A percentile compares a stretch with the other conserved stretches of the same genome.
Evolutionary conservation across 1,140 invertebrate genomes (phyloP).

Genomic region (Uloborus diversus): DNA sequence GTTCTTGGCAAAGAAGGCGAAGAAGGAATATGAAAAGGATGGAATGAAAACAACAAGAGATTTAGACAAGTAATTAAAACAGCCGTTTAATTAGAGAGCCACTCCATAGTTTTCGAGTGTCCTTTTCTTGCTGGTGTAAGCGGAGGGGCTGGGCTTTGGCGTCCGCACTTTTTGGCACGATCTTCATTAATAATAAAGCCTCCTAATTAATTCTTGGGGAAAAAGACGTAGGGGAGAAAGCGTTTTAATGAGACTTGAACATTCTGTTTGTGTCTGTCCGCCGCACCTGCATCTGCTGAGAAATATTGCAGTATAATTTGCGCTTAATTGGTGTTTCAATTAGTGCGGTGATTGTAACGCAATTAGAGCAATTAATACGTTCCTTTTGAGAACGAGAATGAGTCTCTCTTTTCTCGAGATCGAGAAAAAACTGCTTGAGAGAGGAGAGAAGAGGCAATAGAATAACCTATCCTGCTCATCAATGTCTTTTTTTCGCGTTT

Average conservation of each 20-base stretch:
- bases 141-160: background rate
- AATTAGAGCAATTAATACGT: constrained; percentile 57
- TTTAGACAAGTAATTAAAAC: constrained; percentile 55
- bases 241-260: constrained; percentile 44
- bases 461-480: too few relatives aligned
- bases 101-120: constrained; percentile 27
- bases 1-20: background rate
- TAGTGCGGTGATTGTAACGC: constrained; percentile 54
- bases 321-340: constrained; percentile 57
- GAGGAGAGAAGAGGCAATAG: background rate
- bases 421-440: background rate
- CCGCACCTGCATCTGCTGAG: constrained; percentile 49
- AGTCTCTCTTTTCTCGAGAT: too few relatives aligned
- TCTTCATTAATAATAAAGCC: constrained; percentile 56
- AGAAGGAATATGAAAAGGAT: background rate
- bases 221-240: constrained; percentile 36
- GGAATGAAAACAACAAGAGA: constrained; percentile 8
- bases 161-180: constrained; percentile 55
- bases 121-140: constrained; percentile 41
- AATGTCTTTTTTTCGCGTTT: too few relatives aligned
- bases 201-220: constrained; percentile 53
- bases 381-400: constrained; percentile 23
- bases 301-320: constrained; percentile 57
- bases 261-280: constrained; percentile 49
- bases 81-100: constrained; percentile 44